These are phyloP conservation scores for Oceanodroma tethys DNA, from an alignment of 2,113 vertebrate genomes.

Conservation along the genomic window DNA sequence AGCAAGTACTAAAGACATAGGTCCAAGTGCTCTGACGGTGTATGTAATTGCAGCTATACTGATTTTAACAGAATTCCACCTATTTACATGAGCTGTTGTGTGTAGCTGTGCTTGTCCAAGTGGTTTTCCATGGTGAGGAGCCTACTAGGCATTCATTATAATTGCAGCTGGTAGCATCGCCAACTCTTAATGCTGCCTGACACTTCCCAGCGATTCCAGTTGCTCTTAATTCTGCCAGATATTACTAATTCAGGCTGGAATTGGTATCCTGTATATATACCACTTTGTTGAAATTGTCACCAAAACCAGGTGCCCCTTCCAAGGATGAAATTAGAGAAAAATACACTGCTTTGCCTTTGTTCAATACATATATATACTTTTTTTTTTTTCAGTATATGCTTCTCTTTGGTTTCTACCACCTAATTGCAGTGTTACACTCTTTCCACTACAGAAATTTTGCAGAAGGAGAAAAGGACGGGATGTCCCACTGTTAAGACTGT, in stretches of 20 bases:
- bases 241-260: not conserved
- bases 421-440: not conserved
- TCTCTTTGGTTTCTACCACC: not conserved
- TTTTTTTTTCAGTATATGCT: not conserved
- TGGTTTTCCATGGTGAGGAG: not conserved
- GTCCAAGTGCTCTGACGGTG: not conserved
- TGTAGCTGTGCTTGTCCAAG: not conserved
- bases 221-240: not conserved
- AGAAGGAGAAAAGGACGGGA: not conserved
- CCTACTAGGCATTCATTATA: not conserved
- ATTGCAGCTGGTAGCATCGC: not conserved
- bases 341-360: not conserved
- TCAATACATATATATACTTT: not conserved
- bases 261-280: not conserved
- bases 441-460: slow-evolving; percentile 27
- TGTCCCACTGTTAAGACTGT: not conserved
- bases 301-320: not conserved
- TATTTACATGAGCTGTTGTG: not conserved
- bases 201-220: not conserved
- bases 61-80: not conserved
- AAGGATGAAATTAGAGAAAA: not conserved
- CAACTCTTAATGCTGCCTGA: not conserved
- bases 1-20: not conserved
- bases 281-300: not conserved
- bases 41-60: not conserved